Base-by-base conservation (phyloP, 2,113 vertebrate genomes). In the Dipodomys stephensi region DNA sequence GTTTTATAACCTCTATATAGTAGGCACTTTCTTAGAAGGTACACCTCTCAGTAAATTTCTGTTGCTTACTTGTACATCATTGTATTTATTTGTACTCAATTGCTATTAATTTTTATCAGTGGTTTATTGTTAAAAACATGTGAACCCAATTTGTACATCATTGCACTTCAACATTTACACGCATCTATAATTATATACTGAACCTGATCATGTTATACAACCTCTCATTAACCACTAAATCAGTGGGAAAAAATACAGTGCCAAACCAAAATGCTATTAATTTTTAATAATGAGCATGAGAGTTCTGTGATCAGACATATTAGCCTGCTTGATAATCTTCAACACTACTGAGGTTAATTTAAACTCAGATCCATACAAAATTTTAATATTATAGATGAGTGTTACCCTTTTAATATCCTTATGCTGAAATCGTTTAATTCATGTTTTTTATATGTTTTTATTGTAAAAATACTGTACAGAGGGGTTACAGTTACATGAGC, bases 361-460 rank as follows among this genome's bases (percentile, higher is more conserved):
- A 78, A 69, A 82, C 20, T 94, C 32, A 92, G 13, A 87, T n/a
- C 4, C 11, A 7, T 20, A 19, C 46, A 25, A 23, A 83, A 67
- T 62, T 68, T 3, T 74, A 25, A 15, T 89, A 35, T 92, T 87
- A 28, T 49, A 77, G 23, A 39, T 30, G 10, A 74, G 30, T 90
- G 13, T 6, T 88, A 89, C 13, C 9, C 68, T 32, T 91, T 92
- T 65, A 71, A 32, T 94, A 94, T 27, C 30, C 28, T 30, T 23
- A 60, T 4, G 91, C 27, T 71, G 20, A 87, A 94, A 85, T 83
- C 6, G 9, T 35, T 90, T 76, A 85, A 60, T 93, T 95, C 9
- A 68, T 49, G 49, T 49, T 10, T 87, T 39, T 6, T 39, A 39
- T 39, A 39, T 39, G 39, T 39, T 39, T 39, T 39, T 39, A 6